Percentiles rank a stretch among this genome's conserved stretches.
Conservation (phyloP, 2,888 invertebrate genomes). For the Ernsta delagoae region DNA sequence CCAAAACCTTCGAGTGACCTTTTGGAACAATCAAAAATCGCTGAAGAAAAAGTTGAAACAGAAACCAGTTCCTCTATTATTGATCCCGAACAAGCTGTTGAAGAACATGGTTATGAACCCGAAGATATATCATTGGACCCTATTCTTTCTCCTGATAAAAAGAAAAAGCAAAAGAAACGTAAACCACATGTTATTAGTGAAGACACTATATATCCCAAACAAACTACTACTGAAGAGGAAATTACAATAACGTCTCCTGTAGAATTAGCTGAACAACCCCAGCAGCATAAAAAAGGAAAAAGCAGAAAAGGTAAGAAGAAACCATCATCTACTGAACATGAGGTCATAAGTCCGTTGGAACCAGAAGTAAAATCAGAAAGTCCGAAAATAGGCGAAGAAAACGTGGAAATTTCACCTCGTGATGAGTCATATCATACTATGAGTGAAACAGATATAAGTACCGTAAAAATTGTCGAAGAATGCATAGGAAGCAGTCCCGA, state of each 20-base stretch:
- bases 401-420: conserved; percentile 75
- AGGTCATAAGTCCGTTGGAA: neutral
- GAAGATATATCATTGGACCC: conserved; percentile 85
- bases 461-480: conserved; percentile 89
- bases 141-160: conserved; percentile 59
- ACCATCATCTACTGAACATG: conserved; percentile 57
- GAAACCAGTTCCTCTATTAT: conserved; percentile 74
- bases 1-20: conserved; percentile 65
- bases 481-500: conserved; percentile 82
- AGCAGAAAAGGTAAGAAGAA: conserved; percentile 83
- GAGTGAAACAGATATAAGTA: conserved; percentile 84
- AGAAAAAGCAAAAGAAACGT: conserved; percentile 81
- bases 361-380: conserved; percentile 63
- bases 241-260: conserved; percentile 59
- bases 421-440: conserved; percentile 86
- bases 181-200: conserved; percentile 68
- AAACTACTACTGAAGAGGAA: conserved; percentile 70
- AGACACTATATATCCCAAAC: conserved; percentile 70
- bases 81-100: conserved; percentile 72
- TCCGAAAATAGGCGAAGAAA: conserved; percentile 77
- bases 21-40: conserved; percentile 58
- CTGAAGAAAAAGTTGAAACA: conserved; percentile 51
- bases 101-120: conserved; percentile 90
- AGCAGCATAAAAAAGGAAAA: conserved; percentile 57
- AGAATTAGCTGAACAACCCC: conserved; percentile 55